phyloP scores from a whole-genome alignment of 1,140 invertebrate species.

The Drosophila serrata region DNA sequence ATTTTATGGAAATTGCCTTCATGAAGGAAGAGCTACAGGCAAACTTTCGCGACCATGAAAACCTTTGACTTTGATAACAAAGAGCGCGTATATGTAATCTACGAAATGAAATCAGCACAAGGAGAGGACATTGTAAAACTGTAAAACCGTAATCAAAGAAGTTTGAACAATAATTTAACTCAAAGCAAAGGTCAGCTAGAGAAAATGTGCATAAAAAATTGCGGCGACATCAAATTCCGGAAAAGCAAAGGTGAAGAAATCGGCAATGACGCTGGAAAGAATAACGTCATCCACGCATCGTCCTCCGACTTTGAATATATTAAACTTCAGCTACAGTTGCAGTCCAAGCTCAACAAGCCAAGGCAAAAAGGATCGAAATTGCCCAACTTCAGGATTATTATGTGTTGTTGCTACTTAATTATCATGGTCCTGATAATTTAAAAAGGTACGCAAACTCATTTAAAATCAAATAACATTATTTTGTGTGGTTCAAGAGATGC shows the following conservation, averaged over 20 bases:
- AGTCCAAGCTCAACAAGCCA: constrained; percentile 49
- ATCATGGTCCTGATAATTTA: constrained; percentile 68
- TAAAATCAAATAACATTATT: background rate
- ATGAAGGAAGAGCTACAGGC: constrained; percentile 22
- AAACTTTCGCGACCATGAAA: constrained; percentile 56
- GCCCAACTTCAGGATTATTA: constrained; percentile 70
- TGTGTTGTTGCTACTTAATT: constrained; percentile 75
- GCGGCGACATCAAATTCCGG: constrained; percentile 54
- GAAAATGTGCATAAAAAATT: constrained; percentile 79
- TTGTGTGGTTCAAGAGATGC: background rate
- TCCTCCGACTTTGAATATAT: constrained; percentile 27
- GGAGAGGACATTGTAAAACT: constrained; percentile 49
- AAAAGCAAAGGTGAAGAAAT: constrained; percentile 37
- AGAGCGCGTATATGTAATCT: constrained; percentile 31
- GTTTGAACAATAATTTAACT: constrained; percentile 50
- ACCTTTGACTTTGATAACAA: constrained; percentile 65
- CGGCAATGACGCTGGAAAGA: constrained; percentile 34
- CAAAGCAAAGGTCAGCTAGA: constrained; percentile 49
- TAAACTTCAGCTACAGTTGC: constrained; percentile 59
- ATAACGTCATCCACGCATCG: constrained; percentile 50
- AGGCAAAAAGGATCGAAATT: constrained; percentile 48
- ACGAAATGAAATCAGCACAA: constrained; percentile 32
- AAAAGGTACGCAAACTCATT: constrained; percentile 12
- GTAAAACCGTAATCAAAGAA: constrained; percentile 77
- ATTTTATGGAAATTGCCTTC: constrained; percentile 56